A percentile compares a stretch with the other conserved stretches of the same genome.
These are phyloP conservation scores for Parapsyche elsis DNA, from an alignment of 1,140 invertebrate species.

Conservation along the genomic window DNA sequence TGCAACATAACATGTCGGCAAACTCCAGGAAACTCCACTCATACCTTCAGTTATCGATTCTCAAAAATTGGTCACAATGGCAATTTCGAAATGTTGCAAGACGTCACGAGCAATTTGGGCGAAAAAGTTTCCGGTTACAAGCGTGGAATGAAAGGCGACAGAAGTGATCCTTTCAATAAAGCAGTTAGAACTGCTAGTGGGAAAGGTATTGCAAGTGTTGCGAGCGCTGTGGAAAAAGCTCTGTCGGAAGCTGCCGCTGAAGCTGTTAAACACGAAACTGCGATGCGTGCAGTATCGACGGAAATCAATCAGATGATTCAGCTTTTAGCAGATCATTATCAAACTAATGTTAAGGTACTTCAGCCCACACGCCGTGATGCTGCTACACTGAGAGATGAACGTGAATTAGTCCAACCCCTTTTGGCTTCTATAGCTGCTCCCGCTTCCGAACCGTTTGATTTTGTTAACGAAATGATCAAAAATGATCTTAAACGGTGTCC, in stretches of 20 bases:
- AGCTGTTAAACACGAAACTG: slow-evolving; percentile 62
- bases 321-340: slow-evolving; percentile 62
- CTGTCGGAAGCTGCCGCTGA: slow-evolving; percentile 62
- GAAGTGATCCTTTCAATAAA: slow-evolving; percentile 59
- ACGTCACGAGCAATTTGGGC: slow-evolving; percentile 65
- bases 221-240: slow-evolving; percentile 61
- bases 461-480: slow-evolving; percentile 51
- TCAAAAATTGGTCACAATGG: slow-evolving; percentile 65
- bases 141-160: slow-evolving; percentile 60
- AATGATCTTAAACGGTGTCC: slow-evolving; percentile 35
- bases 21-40: slow-evolving; percentile 65
- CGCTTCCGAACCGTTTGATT: slow-evolving; percentile 48
- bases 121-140: slow-evolving; percentile 64
- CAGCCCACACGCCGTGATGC: not conserved
- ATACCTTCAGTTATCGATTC: slow-evolving; percentile 70
- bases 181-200: slow-evolving; percentile 34
- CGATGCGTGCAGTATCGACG: slow-evolving; percentile 62
- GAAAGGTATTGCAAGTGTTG: slow-evolving; percentile 19
- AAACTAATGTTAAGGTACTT: not conserved
- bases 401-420: slow-evolving; percentile 39
- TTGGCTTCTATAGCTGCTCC: slow-evolving; percentile 32
- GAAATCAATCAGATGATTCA: slow-evolving; percentile 65
- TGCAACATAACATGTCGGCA: slow-evolving; percentile 67
- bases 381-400: slow-evolving; percentile 25
- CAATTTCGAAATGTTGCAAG: slow-evolving; percentile 64